phyloP scores from a whole-genome alignment of 2,797 vertebrate species.

The Fistularia commersonii region DNA sequence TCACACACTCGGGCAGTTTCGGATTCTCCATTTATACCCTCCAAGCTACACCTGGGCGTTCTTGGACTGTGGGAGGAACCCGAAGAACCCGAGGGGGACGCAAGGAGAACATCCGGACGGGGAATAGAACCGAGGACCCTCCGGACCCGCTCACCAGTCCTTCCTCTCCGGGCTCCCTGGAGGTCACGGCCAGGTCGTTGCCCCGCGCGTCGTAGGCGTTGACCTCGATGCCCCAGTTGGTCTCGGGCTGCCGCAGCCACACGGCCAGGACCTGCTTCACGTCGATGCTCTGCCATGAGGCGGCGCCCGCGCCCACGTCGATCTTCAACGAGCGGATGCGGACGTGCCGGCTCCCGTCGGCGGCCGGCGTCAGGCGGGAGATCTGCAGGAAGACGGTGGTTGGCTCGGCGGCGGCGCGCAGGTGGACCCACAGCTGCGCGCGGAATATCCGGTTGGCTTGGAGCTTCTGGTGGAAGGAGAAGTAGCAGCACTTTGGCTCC shows the following conservation, averaged over 20 bases:
- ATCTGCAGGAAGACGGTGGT: constrained; percentile 96
- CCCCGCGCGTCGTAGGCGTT: constrained; percentile 89
- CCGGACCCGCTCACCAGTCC: constrained; percentile 95
- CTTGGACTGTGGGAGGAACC: too few species aligned
- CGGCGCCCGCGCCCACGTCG: constrained; percentile 83
- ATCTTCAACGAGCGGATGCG: constrained; percentile 88
- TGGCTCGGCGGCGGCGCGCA: constrained; percentile 82
- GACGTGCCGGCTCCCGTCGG: constrained; percentile 84
- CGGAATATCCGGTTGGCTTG: constrained; percentile 88
- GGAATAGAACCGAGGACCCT: too few species aligned
- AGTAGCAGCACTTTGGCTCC: constrained; percentile 93
- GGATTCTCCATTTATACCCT: too few species aligned
- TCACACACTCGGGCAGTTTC: too few species aligned
- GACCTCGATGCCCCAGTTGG: constrained; percentile 95
- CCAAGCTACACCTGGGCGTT: too few species aligned
- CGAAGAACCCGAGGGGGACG: too few species aligned
- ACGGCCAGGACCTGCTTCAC: constrained; percentile 94
- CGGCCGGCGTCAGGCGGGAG: constrained; percentile 89
- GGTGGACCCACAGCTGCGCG: constrained; percentile 95
- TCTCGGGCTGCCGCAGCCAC: constrained; percentile 94
- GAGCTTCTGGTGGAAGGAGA: constrained; percentile 91
- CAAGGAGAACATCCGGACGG: too few species aligned
- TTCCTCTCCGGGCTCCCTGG: constrained; percentile 87
- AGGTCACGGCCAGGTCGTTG: constrained; percentile 89
- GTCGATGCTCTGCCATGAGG: constrained; percentile 96